Conservation (phyloP, 2,113 vertebrate species). For the Rhynchomys soricoides region DNA sequence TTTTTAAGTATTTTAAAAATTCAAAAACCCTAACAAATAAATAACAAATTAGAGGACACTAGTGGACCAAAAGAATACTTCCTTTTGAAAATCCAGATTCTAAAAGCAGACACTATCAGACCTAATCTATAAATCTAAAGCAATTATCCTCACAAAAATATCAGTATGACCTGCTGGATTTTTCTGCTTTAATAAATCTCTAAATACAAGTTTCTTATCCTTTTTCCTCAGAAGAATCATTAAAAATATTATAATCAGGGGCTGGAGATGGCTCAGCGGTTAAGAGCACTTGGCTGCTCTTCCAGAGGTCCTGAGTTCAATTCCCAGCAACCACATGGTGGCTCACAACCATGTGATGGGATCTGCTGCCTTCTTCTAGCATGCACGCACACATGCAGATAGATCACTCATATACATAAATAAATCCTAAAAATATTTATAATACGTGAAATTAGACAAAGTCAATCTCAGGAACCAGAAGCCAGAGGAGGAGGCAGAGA, state of each 20-base stretch:
- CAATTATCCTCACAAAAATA: neutral
- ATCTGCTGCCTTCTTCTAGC: neutral
- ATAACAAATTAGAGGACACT: neutral
- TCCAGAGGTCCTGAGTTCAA: neutral
- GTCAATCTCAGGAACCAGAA: neutral
- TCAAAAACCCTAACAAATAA: neutral
- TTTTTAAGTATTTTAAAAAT: neutral
- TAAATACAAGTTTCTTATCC: neutral
- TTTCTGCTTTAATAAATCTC: neutral
- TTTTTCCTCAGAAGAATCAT: constrained; percentile 27
- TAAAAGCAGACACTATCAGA: neutral
- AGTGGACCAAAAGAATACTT: neutral
- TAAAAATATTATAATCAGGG: neutral
- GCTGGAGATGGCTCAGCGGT: neutral
- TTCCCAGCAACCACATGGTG: neutral
- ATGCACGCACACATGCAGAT: neutral
- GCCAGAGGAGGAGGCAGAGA: neutral
- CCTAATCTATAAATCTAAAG: neutral
- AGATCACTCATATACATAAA: neutral
- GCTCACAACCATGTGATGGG: neutral
- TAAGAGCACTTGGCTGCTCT: neutral
- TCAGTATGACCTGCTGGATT: neutral
- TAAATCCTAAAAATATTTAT: neutral
- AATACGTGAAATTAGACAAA: neutral
- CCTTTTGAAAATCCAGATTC: neutral